Evolutionary conservation across 2,888 invertebrate species (phyloP).

Genomic region (Oasisia sp.): DNA sequence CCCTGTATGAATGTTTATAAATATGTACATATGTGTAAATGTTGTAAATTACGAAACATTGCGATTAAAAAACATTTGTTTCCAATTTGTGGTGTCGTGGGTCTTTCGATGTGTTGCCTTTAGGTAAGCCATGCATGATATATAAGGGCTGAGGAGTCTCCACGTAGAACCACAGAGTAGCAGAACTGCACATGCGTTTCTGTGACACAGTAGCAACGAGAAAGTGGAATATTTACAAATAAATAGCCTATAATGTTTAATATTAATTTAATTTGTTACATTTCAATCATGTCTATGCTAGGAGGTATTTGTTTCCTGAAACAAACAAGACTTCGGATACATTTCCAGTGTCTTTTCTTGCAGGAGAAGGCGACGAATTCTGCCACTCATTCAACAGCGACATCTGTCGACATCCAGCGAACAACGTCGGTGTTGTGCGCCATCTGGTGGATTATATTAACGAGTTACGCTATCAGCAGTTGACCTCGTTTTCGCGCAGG

Average conservation of each 20-base stretch:
- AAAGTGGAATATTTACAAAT: neutral
- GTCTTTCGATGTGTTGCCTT: too few species aligned
- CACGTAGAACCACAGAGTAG: neutral
- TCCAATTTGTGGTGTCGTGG: too few species aligned
- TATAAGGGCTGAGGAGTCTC: neutral
- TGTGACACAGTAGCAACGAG: neutral
- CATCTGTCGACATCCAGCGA: neutral
- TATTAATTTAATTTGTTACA: too few species aligned
- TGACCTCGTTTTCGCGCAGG: neutral
- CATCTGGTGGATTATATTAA: neutral
- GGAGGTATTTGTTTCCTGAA: neutral
- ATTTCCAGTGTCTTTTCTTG: neutral
- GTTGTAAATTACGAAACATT: too few species aligned
- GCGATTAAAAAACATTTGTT: too few species aligned
- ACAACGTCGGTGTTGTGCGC: neutral
- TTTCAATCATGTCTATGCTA: too few species aligned
- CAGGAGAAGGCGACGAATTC: neutral
- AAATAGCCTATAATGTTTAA: too few species aligned
- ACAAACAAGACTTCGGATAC: neutral
- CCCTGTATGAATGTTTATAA: too few species aligned
- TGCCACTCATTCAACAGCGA: neutral
- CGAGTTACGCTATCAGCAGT: neutral
- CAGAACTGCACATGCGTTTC: neutral
- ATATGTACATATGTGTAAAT: too few species aligned
- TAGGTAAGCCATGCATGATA: neutral